Base-by-base conservation (phyloP, 2,888 invertebrate species). In the Notodonta ziczac region DNA sequence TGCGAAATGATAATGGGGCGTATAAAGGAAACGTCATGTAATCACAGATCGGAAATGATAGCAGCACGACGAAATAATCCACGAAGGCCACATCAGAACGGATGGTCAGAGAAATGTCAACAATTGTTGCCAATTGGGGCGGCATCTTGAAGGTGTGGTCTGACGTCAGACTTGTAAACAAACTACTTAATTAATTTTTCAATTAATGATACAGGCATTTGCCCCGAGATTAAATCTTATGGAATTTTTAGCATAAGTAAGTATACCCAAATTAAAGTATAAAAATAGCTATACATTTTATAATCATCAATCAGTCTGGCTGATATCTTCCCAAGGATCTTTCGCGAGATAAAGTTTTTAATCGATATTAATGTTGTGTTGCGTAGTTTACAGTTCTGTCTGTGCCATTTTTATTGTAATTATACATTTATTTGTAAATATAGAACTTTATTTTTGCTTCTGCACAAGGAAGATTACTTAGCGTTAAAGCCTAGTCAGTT, bases 101-200 rank as follows among this genome's bases (percentile, higher is more conserved):
- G 13, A 50, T 50, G 14, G 50, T n/a, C 46, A 72, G 74, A 67
- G 64, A 62, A 69, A 74, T 73, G 69, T 65, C 72, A 69, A 61
- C 78, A 81, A 86, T 86, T 85, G 82, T 69, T 73, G 78, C 67
- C 74, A 70, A 83, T 86, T 86, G 76, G 72, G 67, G 66, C 66
- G 61, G 73, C 69, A 61, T 59, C 64, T 35, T 70, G 24, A 24
- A 63, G 74, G 73, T 10, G 42, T 12, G 3, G 3, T 42, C 42
- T 7, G 42, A 42, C 42, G 12, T 42, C 12, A 10, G 42, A 12
- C 42, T 42, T 42, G 42, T 42, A 42, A 42, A 42, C 42, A 10
- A 10, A 10, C 13, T 46, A 24, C 24, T 24, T 24, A 46, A n/a
- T 46, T 46, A 5, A 10, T 46, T n/a, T n/a, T n/a, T 6, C 5